A percentile compares a stretch with the other conserved stretches of the same genome.
Conservation (phyloP, 2,888 invertebrate species). For the Doris montereyensis region DNA sequence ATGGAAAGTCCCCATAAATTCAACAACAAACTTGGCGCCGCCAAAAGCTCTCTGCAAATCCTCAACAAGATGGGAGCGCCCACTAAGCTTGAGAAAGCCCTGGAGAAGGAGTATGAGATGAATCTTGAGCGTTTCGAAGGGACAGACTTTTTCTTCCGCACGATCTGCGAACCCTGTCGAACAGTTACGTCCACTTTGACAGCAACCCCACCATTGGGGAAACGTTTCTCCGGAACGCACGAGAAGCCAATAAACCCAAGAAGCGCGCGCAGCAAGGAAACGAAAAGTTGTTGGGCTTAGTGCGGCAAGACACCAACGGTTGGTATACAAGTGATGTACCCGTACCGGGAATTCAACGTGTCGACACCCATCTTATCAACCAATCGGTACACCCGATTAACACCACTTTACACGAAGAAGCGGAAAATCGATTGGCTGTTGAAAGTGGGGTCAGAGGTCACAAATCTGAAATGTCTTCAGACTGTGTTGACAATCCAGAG, state of each 20-base stretch:
- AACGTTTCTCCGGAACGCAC: slow-evolving; percentile 30
- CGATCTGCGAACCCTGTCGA: slow-evolving; percentile 8
- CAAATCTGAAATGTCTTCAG: neutral
- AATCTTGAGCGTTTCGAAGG: slow-evolving; percentile 53
- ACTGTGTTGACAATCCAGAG: neutral
- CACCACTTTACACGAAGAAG: neutral
- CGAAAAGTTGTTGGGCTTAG: neutral
- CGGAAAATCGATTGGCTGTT: too few species aligned
- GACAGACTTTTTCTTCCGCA: slow-evolving; percentile 46
- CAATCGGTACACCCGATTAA: neutral
- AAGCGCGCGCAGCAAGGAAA: slow-evolving; percentile 1
- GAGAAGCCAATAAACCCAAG: slow-evolving; percentile 39
- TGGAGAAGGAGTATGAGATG: slow-evolving; percentile 55
- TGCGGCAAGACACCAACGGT: neutral
- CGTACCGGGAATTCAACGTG: neutral
- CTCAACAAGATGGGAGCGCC: slow-evolving; percentile 55
- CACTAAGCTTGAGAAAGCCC: slow-evolving; percentile 56
- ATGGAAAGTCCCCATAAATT: slow-evolving; percentile 33
- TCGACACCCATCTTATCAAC: neutral
- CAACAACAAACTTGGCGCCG: slow-evolving; percentile 53
- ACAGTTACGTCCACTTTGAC: slow-evolving; percentile 33
- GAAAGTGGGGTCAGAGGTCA: too few species aligned
- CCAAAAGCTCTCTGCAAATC: slow-evolving; percentile 55
- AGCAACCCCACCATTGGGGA: slow-evolving; percentile 42
- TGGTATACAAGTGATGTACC: neutral